A percentile compares a stretch with the other conserved stretches of the same genome.
phyloP scores from a whole-genome alignment of 2,113 vertebrate species.

The Misgurnus anguillicaudatus region DNA sequence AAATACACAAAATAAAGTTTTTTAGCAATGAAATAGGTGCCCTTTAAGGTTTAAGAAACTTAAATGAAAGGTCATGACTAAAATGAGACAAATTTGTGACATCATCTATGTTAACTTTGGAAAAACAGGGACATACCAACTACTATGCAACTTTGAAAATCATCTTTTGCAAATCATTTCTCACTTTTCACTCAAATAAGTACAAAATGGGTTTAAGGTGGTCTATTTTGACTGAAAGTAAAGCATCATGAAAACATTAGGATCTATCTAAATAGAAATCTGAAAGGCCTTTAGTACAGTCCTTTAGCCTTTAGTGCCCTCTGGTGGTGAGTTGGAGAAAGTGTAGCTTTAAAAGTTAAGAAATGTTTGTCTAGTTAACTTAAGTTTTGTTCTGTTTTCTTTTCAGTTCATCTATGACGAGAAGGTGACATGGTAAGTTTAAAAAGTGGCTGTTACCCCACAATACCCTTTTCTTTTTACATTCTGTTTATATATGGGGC shows the following conservation, averaged over 20 bases:
- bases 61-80: no score
- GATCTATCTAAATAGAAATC: background rate
- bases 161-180: no score
- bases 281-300: background rate
- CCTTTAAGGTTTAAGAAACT: no score
- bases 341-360: background rate
- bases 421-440: conserved; percentile 91
- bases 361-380: background rate
- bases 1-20: no score
- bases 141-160: no score
- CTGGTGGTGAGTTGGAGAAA: conserved; percentile 28
- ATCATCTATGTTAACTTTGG: no score
- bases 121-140: no score
- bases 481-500: conserved; percentile 15
- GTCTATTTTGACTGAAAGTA: background rate
- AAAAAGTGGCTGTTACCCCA: background rate
- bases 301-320: no score
- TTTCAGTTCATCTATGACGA: conserved; percentile 96
- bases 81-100: no score
- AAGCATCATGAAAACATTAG: background rate
- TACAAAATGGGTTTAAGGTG: no score
- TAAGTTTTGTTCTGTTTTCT: conserved; percentile 48
- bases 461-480: background rate
- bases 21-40: no score
- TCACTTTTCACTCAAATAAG: no score